These are phyloP conservation scores for Grallaria varia DNA, from an alignment of 2,113 vertebrate genomes.

Conservation along the genomic window DNA sequence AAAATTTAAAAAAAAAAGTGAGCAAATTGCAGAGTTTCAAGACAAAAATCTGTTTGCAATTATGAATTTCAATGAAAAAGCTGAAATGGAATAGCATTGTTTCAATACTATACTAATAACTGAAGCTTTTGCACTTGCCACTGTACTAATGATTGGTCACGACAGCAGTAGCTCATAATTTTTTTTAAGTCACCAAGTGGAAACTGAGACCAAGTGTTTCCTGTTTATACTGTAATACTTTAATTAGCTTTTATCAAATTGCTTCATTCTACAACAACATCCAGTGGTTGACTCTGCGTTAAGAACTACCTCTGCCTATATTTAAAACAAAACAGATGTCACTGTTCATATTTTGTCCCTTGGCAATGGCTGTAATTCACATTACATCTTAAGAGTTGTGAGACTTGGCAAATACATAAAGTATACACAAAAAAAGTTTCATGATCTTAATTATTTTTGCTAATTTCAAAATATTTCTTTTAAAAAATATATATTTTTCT, in stretches of 20 bases:
- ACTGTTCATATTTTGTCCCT: background rate
- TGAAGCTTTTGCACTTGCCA: background rate
- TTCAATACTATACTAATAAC: background rate
- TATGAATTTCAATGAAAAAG: background rate
- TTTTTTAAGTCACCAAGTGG: background rate
- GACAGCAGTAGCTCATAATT: background rate
- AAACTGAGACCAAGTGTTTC: background rate
- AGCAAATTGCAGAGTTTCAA: background rate
- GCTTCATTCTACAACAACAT: background rate
- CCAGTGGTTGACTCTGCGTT: background rate
- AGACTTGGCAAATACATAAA: background rate
- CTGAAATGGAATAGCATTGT: background rate
- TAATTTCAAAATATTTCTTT: background rate
- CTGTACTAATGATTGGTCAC: background rate
- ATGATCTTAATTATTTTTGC: background rate
- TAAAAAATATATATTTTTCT: background rate
- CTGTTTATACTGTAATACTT: background rate
- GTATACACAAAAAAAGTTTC: background rate
- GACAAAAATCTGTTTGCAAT: background rate
- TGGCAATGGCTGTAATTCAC: background rate
- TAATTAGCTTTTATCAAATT: background rate
- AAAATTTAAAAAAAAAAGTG: background rate
- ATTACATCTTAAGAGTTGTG: background rate
- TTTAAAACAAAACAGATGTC: background rate
- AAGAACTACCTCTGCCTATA: background rate